Evolutionary conservation across 2,888 invertebrate genomes (phyloP).

Genomic region (Thymelicus acteon): DNA sequence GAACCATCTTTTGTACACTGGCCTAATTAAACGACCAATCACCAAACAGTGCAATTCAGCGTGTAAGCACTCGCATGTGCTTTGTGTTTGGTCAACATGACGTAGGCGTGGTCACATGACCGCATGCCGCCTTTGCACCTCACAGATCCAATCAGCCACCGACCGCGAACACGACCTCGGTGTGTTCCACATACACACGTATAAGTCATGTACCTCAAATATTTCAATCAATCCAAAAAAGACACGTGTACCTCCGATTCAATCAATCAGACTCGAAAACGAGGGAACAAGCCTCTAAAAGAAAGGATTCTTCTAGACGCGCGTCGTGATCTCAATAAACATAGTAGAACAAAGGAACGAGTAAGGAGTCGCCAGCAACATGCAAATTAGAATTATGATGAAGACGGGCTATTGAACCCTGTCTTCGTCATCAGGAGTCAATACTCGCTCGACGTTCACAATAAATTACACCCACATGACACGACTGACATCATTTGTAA

Average conservation of each 20-base stretch:
- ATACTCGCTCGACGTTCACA: constrained; percentile 20
- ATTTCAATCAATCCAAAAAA: background rate
- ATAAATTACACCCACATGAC: constrained; percentile 22
- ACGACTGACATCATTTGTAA: constrained; percentile 5
- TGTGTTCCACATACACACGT: constrained; percentile 46
- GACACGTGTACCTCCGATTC: too few species aligned
- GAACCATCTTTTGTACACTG: background rate
- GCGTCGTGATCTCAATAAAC: background rate
- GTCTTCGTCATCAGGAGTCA: constrained; percentile 44
- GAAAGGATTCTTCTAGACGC: background rate
- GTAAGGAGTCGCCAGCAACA: constrained; percentile 62
- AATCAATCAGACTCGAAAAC: too few species aligned
- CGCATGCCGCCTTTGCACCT: constrained; percentile 55
- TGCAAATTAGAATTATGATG: constrained; percentile 67
- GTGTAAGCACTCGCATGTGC: background rate
- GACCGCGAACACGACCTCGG: constrained; percentile 65
- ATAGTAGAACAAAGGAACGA: constrained; percentile 46
- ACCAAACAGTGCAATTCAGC: background rate
- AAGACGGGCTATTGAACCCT: constrained; percentile 61
- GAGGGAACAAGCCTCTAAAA: background rate
- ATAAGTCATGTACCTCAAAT: background rate
- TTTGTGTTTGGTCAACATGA: constrained; percentile 1
- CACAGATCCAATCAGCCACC: constrained; percentile 68
- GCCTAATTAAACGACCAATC: background rate
- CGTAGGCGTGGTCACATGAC: constrained; percentile 47